Base-by-base conservation (phyloP, 2,797 vertebrate genomes). In the Sebastes dallii region DNA sequence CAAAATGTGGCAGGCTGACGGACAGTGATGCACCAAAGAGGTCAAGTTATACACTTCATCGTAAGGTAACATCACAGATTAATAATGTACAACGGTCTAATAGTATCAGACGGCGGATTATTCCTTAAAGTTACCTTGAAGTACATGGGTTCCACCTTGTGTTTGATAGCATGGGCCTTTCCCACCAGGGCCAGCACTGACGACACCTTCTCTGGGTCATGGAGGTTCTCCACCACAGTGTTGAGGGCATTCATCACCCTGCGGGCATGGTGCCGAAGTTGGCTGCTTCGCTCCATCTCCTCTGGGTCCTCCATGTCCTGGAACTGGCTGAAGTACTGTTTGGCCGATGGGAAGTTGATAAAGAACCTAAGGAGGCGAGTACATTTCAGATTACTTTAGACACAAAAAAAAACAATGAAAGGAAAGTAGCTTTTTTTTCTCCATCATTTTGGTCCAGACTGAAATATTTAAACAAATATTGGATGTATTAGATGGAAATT, bases 321-420 rank as follows among this genome's bases (percentile, higher is more conserved):
- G 93, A 99, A 99, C 95, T 99, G 98, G 93, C 97, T 98, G 95
- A 99, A 99, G 93, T 99, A 98, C 93, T 99, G 97, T 96, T 99
- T 99, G 89, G 97, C 98, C 0, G 97, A 98, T 0, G 98, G 98
- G 88, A 99, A 99, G 95, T 98, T 99, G 92, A 98, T 95, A 42
- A 99, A 99, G 95, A 99, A 98, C 96, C 98, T 99, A 74, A 62
- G 61, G 1, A 55, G 46, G 60, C 6, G 68, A 59, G 39, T 27
- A 22, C 4, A 81, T 9, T n/a, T 52, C n/a, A 55, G 5, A 24
- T 39, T 27, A 4, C 7, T 4, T 27, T 4, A 22, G 50, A 65
- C 2, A 46, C 5, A 36, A 71, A 66, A 16, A 22, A 9, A 22
- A 54, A 54, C n/a, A 54, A 22, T 20, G 52, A 22, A 54, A 54